A percentile compares a stretch with the other conserved stretches of the same genome.
phyloP scores from a whole-genome alignment of 2,797 vertebrate genomes.

The Rhynchonycteris naso region DNA sequence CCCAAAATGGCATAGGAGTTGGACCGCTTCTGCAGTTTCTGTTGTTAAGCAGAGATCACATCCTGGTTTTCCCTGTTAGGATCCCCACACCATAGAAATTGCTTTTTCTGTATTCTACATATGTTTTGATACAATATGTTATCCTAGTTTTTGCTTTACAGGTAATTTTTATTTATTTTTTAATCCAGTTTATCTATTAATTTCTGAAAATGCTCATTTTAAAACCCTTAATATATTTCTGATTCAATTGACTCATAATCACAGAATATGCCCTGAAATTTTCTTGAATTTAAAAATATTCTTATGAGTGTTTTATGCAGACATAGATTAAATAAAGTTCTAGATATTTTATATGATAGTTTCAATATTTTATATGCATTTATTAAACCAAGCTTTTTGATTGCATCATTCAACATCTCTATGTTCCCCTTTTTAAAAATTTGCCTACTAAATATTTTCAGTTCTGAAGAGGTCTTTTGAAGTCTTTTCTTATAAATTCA shows the following conservation, averaged over 20 bases:
- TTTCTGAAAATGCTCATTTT: not conserved
- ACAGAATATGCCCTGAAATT: not conserved
- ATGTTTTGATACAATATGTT: not conserved
- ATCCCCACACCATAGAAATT: not conserved
- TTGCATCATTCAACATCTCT: not conserved
- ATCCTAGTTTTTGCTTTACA: not conserved
- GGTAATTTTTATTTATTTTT: not conserved
- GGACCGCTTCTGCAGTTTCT: too few relatives aligned
- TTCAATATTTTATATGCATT: not conserved
- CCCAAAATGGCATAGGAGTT: too few relatives aligned
- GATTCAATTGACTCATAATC: not conserved
- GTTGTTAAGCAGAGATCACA: too few relatives aligned
- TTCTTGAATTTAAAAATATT: not conserved
- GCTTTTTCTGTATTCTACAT: not conserved
- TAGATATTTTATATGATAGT: not conserved
- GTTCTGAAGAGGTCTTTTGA: not conserved
- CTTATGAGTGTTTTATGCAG: not conserved
- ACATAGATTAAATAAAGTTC: not conserved
- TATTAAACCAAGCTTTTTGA: not conserved
- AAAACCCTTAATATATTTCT: not conserved
- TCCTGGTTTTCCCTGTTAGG: too few relatives aligned
- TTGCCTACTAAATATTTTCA: not conserved
- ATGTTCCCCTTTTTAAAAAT: not conserved
- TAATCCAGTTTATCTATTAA: not conserved
- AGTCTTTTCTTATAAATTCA: not conserved